Base-by-base conservation (phyloP, 2,797 vertebrate species). In the Galago senegalensis region DNA sequence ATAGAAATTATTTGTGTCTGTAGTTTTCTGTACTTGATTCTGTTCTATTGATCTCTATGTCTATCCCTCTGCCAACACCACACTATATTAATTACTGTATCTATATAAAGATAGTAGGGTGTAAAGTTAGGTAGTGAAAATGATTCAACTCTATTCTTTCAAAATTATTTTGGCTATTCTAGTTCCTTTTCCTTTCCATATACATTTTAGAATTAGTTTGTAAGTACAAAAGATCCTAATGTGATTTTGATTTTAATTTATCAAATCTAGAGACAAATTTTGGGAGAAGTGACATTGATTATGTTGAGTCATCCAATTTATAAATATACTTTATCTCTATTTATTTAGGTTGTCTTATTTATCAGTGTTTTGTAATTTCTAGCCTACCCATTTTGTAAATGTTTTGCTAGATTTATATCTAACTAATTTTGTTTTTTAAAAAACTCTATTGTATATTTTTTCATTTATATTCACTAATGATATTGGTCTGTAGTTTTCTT, bases 211-310 rank as follows among this genome's bases (percentile, higher is more conserved):
- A 77, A 67, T 82, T 18, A 91, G 4, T 11, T 83, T 79, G 9
- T 80, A 77, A 73, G n/a, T 91, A 11, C 8, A 85, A 75, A 69
- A 49, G 61, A 34, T 83, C 63, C 11, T 63, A 8, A 3, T 37
- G 5, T 20, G 21, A 73, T 86, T 75, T 85, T 82, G 61, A 60
- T 56, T 88, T 34, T 11, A 29, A 92, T 70, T 95, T 76, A 85
- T 87, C 83, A 84, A 89, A 76, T 87, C 31, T 91, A 18, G 84
- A 72, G 60, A 81, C 70, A 3, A 92, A 40, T 69, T 86, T 96
- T 67, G 29, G 9, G 56, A 61, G 2, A 82, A 79, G 70, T 91
- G 37, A 43, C 29, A 20, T 53, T 60, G 16, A 65, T 56, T 43
- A 37, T 31, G 20, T 29, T 58, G 85, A 76, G 40, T 34, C n/a